Evolutionary conservation across 2,113 vertebrate species (phyloP).

Genomic region (Erpornis zantholeuca): DNA sequence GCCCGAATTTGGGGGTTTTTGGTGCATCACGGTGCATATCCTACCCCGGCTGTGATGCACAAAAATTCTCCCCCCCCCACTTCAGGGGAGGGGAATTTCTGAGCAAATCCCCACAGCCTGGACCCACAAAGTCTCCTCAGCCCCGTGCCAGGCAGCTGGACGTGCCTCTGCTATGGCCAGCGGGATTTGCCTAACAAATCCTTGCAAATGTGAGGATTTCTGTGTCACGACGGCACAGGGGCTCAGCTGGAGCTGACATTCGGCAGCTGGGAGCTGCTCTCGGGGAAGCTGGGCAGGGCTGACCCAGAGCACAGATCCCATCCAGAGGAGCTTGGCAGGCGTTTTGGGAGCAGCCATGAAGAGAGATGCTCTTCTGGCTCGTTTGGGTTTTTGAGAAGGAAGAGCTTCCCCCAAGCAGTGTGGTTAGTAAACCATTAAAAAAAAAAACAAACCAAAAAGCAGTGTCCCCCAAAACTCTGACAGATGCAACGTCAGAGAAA

Average conservation of each 20-base stretch:
- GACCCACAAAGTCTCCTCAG: not conserved
- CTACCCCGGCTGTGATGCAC: not conserved
- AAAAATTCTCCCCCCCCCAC: accelerated
- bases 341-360: not conserved
- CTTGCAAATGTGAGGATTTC: not conserved
- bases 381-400: not conserved
- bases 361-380: not conserved
- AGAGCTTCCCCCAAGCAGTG: not conserved
- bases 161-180: not conserved
- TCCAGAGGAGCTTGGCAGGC: not conserved
- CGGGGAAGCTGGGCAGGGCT: accelerated
- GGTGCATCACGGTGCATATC: not conserved
- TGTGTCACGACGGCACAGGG: not conserved
- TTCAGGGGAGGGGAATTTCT: not conserved
- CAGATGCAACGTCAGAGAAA: not conserved
- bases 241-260: not conserved
- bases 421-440: not conserved
- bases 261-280: not conserved
- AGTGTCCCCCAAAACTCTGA: accelerated
- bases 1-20: accelerated
- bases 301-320: accelerated
- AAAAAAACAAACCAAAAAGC: not conserved
- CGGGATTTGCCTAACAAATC: constrained; percentile 47
- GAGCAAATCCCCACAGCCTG: not conserved
- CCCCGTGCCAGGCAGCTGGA: accelerated